Conservation (phyloP, 2,113 vertebrate species). For the Tinamus guttatus region DNA sequence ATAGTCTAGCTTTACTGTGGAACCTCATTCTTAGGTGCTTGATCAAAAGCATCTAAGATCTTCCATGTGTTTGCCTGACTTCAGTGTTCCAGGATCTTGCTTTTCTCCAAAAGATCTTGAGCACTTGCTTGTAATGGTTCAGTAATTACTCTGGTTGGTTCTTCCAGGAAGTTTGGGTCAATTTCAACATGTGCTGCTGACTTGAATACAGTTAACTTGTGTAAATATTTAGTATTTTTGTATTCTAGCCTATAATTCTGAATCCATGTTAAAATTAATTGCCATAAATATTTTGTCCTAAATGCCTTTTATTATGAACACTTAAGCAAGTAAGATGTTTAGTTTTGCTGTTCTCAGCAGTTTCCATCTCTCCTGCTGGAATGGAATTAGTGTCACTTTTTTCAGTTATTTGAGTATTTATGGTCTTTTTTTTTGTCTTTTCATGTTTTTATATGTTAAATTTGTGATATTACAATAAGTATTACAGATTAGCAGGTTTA, state of each 20-base stretch:
- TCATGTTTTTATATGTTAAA: neutral
- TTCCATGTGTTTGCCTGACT: neutral
- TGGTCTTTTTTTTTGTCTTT: neutral
- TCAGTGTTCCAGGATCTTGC: neutral
- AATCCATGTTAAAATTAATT: neutral
- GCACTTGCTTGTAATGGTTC: neutral
- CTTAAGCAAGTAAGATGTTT: neutral
- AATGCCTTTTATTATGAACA: neutral
- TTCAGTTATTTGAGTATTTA: neutral
- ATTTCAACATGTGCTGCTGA: slow-evolving; percentile 1
- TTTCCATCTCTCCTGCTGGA: neutral
- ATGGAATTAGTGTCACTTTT: neutral
- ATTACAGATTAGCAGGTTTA: neutral
- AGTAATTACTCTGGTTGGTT: slow-evolving; percentile 16
- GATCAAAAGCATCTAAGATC: neutral
- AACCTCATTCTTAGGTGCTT: neutral
- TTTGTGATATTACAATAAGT: neutral
- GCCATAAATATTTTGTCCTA: neutral
- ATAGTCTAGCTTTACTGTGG: slow-evolving; percentile 1
- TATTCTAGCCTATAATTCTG: neutral
- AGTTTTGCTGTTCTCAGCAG: neutral
- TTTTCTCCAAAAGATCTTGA: neutral
- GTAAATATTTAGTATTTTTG: slow-evolving; percentile 39
- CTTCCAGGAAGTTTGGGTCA: neutral
- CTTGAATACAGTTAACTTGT: neutral